Evolutionary conservation across 2,888 invertebrate genomes (phyloP).

Genomic region (Polyploca ridens): DNA sequence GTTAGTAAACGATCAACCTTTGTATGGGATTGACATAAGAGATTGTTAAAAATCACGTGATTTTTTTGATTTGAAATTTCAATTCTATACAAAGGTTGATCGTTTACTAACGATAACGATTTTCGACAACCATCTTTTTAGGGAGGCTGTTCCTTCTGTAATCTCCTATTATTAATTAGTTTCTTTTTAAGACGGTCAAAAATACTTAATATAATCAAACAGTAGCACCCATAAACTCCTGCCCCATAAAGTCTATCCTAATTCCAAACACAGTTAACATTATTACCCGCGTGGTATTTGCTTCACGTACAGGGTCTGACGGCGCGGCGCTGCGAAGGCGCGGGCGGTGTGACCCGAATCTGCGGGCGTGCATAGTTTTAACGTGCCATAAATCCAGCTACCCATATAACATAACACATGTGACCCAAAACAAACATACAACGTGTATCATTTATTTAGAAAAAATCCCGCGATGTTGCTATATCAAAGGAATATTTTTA

Average conservation of each 20-base stretch:
- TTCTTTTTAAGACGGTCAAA: too few relatives aligned
- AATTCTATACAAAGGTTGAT: too few relatives aligned
- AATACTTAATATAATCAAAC: too few relatives aligned
- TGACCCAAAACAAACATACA: slow-evolving; percentile 44
- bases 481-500: background rate
- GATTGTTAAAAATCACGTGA: too few relatives aligned
- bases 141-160: too few relatives aligned
- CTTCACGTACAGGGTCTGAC: background rate
- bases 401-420: slow-evolving; percentile 58
- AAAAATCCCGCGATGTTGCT: background rate
- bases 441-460: slow-evolving; percentile 31
- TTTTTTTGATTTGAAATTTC: too few relatives aligned
- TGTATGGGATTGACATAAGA: too few relatives aligned
- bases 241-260: background rate
- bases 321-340: background rate
- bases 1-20: too few relatives aligned
- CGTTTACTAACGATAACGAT: too few relatives aligned
- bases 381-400: slow-evolving; percentile 63
- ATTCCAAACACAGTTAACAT: slow-evolving; percentile 21
- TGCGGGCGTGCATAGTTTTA: slow-evolving; percentile 57
- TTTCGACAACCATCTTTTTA: too few relatives aligned
- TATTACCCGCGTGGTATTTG: slow-evolving; percentile 17
- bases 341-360: slow-evolving; percentile 13
- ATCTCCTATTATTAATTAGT: too few relatives aligned
- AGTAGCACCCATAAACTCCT: too few relatives aligned